Evolutionary conservation across 2,888 invertebrate genomes (phyloP), one percentile per base, ranked within the genome.

Genomic region (Quadroppia sp.): DNA sequence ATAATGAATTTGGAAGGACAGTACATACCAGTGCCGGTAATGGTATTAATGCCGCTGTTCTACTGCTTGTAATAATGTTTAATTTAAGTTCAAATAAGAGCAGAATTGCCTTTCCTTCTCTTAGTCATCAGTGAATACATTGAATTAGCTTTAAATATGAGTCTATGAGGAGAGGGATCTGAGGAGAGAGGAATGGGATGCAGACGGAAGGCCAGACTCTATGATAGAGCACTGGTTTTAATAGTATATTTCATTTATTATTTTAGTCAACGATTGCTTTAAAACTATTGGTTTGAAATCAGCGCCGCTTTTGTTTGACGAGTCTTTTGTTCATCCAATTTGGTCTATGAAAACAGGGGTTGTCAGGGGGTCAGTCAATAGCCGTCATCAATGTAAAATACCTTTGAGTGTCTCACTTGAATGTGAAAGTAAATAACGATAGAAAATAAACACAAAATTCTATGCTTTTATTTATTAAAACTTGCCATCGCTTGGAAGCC

Each of bases 221-320:
- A 59, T 30, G 30, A 28, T 32, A 36, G 64, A n/a, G n/a, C n/a
- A n/a, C n/a, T n/a, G n/a, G n/a, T n/a, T n/a, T n/a, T n/a, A n/a
- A n/a, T n/a, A n/a, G n/a, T n/a, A n/a, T 36, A 64, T 30, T 64
- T 64, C 64, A 64, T 64, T 64, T 64, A 64, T 64, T 64, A 64
- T 36, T 64, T 64, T 36, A 36, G 20, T n/a, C 64, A 40, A 36
- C 64, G n/a, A 64, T 64, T 32, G 64, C 59, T 28, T 50, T 2
- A 59, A n/a, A 59, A 59, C 59, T 59, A 59, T 59, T 20, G 59
- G 15, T 59, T 20, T 28, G 2, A 53, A 53, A 53, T 53, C 53
- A 53, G 13, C 50, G 6, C 50, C 6, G 50, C 13, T 53, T 53
- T 20, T 20, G 53, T 53, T 53, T 45, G 45, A 45, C 15, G 15